Conservation (phyloP, 2,113 vertebrate species). For the Lates calcarifer region DNA sequence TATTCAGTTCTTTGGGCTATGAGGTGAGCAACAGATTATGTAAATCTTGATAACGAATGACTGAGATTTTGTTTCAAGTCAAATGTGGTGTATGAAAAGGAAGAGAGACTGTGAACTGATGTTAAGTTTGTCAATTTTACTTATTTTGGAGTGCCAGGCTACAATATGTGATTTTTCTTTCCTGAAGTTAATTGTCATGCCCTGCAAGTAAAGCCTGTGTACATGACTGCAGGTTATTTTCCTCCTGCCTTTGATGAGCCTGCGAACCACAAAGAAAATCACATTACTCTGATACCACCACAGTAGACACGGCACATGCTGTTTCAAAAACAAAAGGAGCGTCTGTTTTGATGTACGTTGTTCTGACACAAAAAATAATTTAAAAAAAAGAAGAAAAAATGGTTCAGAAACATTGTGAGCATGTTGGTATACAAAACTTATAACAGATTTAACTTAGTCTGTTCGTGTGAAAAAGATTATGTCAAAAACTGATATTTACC, state of each 20-base stretch:
- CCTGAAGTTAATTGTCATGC: slow-evolving; percentile 30
- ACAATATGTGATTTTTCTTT: slow-evolving; percentile 53
- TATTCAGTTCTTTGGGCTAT: slow-evolving; percentile 36
- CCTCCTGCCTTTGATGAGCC: slow-evolving; percentile 61
- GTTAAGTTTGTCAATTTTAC: slow-evolving; percentile 40
- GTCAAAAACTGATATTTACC: slow-evolving; percentile 78
- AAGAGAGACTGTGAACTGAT: slow-evolving; percentile 45
- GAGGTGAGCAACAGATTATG: slow-evolving; percentile 41
- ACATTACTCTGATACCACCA: slow-evolving; percentile 44
- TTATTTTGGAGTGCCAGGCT: slow-evolving; percentile 48
- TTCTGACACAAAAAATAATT: slow-evolving; percentile 71
- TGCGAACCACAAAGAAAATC: slow-evolving; percentile 54
- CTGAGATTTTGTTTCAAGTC: slow-evolving; percentile 44
- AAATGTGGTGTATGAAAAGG: slow-evolving; percentile 50
- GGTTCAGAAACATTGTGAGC: slow-evolving; percentile 83
- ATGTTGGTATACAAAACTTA: slow-evolving; percentile 83
- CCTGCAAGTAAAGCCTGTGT: slow-evolving; percentile 39
- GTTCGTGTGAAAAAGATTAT: slow-evolving; percentile 83
- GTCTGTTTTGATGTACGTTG: slow-evolving; percentile 77
- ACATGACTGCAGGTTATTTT: slow-evolving; percentile 57
- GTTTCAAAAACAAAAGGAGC: slow-evolving; percentile 59
- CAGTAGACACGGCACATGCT: slow-evolving; percentile 60
- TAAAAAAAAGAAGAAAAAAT: slow-evolving; percentile 61
- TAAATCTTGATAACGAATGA: slow-evolving; percentile 50
- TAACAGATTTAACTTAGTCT: slow-evolving; percentile 81